phyloP scores from a whole-genome alignment of 2,888 invertebrate genomes.

The Labia minor region DNA sequence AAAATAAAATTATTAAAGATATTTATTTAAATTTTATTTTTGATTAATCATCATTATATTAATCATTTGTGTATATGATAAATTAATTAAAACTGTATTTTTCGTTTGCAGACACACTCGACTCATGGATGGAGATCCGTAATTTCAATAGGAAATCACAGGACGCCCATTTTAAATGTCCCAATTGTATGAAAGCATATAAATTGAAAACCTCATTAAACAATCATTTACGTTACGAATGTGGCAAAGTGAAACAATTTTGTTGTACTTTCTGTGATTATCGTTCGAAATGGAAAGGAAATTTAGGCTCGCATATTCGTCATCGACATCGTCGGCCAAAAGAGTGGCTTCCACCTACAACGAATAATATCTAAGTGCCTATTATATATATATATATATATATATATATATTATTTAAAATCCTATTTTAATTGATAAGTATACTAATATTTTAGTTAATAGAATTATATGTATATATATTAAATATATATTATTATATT shows the following conservation, averaged over 20 bases:
- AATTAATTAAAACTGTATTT: too few species aligned
- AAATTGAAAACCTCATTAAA: background rate
- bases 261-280: background rate
- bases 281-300: background rate
- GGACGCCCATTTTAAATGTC: background rate
- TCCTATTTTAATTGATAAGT: too few species aligned
- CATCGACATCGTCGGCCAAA: background rate
- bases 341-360: background rate
- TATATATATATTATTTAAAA: too few species aligned
- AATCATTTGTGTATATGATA: too few species aligned
- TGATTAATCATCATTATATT: too few species aligned
- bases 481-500: too few species aligned
- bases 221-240: background rate
- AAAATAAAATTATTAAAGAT: too few species aligned
- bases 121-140: background rate
- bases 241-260: constrained; percentile 1
- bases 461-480: too few species aligned
- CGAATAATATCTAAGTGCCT: background rate
- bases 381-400: too few species aligned
- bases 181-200: background rate
- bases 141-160: background rate
- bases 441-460: too few species aligned
- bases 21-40: too few species aligned
- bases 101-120: background rate
- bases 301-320: background rate